Evolutionary conservation across 2,797 vertebrate genomes (phyloP).

Genomic region (Buphagus erythrorhynchus): DNA sequence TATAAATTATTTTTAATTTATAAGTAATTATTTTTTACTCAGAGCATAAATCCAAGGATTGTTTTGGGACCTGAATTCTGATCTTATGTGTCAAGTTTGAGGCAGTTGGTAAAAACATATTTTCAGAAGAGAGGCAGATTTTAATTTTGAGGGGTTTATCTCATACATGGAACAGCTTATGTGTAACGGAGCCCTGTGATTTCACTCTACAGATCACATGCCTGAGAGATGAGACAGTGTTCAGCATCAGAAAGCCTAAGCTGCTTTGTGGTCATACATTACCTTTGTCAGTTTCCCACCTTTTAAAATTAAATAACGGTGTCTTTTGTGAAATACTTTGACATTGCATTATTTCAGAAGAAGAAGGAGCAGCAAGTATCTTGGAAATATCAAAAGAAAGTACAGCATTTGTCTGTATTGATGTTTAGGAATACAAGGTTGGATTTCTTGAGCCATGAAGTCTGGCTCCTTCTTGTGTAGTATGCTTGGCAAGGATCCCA

Average conservation of each 20-base stretch:
- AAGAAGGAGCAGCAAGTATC: neutral
- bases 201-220: neutral
- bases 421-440: neutral
- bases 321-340: neutral
- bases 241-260: neutral
- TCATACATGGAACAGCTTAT: neutral
- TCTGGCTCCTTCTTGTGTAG: neutral
- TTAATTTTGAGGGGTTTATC: neutral
- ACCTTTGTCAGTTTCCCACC: neutral
- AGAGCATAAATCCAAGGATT: neutral
- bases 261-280: neutral
- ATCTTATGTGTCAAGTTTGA: neutral
- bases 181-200: neutral
- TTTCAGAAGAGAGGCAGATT: neutral
- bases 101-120: neutral
- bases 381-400: neutral
- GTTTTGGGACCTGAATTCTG: neutral
- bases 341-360: neutral
- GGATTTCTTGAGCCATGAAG: neutral
- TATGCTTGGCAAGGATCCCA: neutral
- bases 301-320: neutral
- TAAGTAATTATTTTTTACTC: neutral
- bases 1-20: neutral
- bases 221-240: neutral
- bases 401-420: neutral